phyloP scores from a whole-genome alignment of 1,140 invertebrate genomes.

The Drosophila azteca region DNA sequence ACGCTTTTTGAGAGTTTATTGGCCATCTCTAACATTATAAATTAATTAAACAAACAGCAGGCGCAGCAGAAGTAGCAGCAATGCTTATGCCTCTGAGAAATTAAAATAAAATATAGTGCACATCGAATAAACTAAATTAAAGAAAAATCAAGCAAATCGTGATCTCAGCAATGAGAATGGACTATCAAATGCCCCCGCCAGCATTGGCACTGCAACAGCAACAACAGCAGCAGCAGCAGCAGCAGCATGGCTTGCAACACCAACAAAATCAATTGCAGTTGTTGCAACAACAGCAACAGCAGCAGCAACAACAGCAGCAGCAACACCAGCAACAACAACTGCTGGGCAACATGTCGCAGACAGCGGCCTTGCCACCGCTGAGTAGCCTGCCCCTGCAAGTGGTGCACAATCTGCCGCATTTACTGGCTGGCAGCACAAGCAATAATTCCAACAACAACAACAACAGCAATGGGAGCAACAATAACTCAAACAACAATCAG shows the following conservation, averaged over 20 bases:
- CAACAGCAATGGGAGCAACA: slow-evolving; percentile 26
- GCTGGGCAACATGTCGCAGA: slow-evolving; percentile 71
- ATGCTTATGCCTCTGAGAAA: slow-evolving; percentile 29
- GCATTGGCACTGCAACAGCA: slow-evolving; percentile 74
- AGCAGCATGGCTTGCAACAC: slow-evolving; percentile 59
- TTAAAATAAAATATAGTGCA: slow-evolving; percentile 12
- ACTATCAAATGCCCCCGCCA: slow-evolving; percentile 85
- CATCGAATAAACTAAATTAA: slow-evolving; percentile 23
- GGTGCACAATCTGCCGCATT: slow-evolving; percentile 80
- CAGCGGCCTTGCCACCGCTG: slow-evolving; percentile 70
- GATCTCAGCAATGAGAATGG: slow-evolving; percentile 83
- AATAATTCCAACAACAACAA: slow-evolving; percentile 37
- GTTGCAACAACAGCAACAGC: slow-evolving; percentile 55
- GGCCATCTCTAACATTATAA: no score
- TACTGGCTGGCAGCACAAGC: slow-evolving; percentile 54
- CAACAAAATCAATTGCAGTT: slow-evolving; percentile 70
- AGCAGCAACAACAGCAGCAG: slow-evolving; percentile 67
- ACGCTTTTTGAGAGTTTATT: no score
- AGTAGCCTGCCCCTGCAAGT: slow-evolving; percentile 79
- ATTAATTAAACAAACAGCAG: slow-evolving; percentile 26
- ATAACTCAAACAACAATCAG: slow-evolving; percentile 40
- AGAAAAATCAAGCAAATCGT: slow-evolving; percentile 34
- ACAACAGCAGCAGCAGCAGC: slow-evolving; percentile 62
- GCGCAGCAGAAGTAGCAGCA: slow-evolving; percentile 33
- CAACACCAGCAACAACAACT: slow-evolving; percentile 73